Percentiles rank a stretch among this genome's conserved stretches.
Evolutionary conservation across 2,888 invertebrate genomes (phyloP).

Genomic region (Lycia hirtaria): DNA sequence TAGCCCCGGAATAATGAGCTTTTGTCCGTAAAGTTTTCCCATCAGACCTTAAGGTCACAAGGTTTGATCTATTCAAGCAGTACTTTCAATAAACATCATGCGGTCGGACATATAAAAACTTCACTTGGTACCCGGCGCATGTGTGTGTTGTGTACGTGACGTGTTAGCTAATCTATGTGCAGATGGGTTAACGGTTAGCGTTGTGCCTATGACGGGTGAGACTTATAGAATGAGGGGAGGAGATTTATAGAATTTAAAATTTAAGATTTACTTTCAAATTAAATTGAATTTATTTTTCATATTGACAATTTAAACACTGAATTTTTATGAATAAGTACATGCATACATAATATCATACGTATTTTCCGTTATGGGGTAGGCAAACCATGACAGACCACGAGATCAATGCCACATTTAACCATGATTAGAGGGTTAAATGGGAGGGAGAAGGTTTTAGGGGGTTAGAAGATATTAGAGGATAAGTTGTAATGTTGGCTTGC

Average conservation of each 20-base stretch:
- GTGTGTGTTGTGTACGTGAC: conserved; percentile 67
- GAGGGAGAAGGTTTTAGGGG: no score
- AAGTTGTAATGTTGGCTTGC: no score
- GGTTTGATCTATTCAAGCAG: conserved; percentile 67
- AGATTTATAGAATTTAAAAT: conserved; percentile 29
- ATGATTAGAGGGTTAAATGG: no score
- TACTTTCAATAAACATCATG: conserved; percentile 80
- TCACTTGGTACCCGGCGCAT: conserved; percentile 67
- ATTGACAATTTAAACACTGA: no score
- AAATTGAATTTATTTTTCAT: not conserved
- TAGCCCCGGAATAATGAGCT: conserved; percentile 43
- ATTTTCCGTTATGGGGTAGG: no score
- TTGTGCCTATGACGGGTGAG: conserved; percentile 55
- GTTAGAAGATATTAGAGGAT: no score
- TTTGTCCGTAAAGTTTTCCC: conserved; percentile 43
- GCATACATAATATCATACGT: no score
- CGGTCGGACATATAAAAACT: conserved; percentile 75
- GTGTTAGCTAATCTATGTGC: conserved; percentile 62
- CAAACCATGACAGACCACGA: no score
- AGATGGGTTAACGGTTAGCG: conserved; percentile 57
- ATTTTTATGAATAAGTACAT: no score
- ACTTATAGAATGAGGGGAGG: conserved; percentile 42
- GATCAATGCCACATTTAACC: no score
- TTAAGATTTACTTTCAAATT: not conserved
- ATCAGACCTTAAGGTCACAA: conserved; percentile 50